A percentile compares a stretch with the other conserved stretches of the same genome.
Conservation (phyloP, 2,888 invertebrate genomes). For the Melieria picta region DNA sequence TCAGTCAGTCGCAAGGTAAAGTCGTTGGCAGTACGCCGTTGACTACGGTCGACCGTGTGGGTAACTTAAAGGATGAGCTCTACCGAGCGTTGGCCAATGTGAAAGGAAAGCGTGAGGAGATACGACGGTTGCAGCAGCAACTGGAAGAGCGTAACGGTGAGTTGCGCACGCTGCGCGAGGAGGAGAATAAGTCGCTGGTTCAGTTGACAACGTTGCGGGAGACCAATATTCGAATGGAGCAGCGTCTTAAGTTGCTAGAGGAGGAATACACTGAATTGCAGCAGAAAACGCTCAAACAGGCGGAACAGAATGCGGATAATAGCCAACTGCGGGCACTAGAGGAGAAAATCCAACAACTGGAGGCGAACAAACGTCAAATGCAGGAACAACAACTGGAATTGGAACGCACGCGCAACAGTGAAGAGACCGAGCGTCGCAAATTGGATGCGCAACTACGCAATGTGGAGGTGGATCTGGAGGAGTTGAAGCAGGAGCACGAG, state of each 20-base stretch:
- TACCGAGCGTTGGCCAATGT: constrained; percentile 66
- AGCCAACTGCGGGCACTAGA: constrained; percentile 3
- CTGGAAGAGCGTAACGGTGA: constrained; percentile 55
- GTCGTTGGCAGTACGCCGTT: constrained; percentile 60
- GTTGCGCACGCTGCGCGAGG: constrained; percentile 53
- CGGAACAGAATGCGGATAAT: constrained; percentile 1
- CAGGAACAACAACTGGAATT: constrained; percentile 65
- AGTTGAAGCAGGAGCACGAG: constrained; percentile 56
- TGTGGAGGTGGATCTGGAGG: constrained; percentile 68
- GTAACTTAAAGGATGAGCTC: constrained; percentile 67
- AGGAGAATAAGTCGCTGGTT: constrained; percentile 62
- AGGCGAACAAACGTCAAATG: constrained; percentile 57
- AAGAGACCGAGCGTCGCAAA: constrained; percentile 67
- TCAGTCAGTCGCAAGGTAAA: constrained; percentile 49
- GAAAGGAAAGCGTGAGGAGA: constrained; percentile 68
- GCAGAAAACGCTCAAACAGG: constrained; percentile 39
- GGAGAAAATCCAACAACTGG: constrained; percentile 39
- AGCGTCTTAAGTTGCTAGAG: constrained; percentile 55
- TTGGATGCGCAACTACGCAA: constrained; percentile 67
- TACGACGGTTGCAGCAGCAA: constrained; percentile 65
- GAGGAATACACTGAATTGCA: constrained; percentile 63
- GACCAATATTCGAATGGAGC: constrained; percentile 58
- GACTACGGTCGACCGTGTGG: constrained; percentile 61
- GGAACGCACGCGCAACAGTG: constrained; percentile 53
- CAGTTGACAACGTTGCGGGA: constrained; percentile 60